Percentiles rank a stretch among this genome's conserved stretches.
These are phyloP conservation scores for Isichthys henryi DNA, from an alignment of 2,113 vertebrate genomes.

Conservation along the genomic window DNA sequence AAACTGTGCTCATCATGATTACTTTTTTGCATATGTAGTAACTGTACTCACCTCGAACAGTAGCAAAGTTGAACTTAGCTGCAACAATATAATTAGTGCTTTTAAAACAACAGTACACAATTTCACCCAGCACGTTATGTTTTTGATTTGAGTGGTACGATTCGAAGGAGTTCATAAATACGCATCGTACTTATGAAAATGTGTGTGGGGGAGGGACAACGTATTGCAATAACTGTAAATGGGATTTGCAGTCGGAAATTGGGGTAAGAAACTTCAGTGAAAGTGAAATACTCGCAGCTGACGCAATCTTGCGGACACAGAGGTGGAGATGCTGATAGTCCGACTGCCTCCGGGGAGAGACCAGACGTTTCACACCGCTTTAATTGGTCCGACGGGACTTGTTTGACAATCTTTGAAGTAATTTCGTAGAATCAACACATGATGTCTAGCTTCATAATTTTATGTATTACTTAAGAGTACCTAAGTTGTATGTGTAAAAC, in stretches of 20 bases:
- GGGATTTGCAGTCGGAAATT: not conserved
- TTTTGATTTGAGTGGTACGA: not conserved
- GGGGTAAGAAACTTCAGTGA: constrained; percentile 3
- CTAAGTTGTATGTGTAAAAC: not conserved
- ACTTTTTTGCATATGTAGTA: not conserved
- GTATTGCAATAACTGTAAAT: not conserved
- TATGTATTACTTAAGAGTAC: not conserved
- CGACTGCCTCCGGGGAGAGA: not conserved
- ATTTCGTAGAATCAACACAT: not conserved
- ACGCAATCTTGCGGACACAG: constrained; percentile 30
- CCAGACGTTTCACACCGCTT: not conserved
- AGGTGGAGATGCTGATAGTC: constrained; percentile 9
- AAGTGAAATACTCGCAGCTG: not conserved
- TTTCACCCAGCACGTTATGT: not conserved
- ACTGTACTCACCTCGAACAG: not conserved
- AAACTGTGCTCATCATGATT: not conserved
- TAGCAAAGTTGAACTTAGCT: not conserved
- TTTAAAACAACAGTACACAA: not conserved
- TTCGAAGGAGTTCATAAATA: not conserved
- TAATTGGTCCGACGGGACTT: not conserved
- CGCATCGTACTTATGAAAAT: not conserved
- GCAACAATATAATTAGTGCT: not conserved
- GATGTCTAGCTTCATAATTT: not conserved
- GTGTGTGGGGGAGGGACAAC: not conserved
- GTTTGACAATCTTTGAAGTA: not conserved